Percentiles rank a stretch among this genome's conserved stretches.
Evolutionary conservation across 2,113 vertebrate species (phyloP).

Genomic region (Eublepharis macularius): DNA sequence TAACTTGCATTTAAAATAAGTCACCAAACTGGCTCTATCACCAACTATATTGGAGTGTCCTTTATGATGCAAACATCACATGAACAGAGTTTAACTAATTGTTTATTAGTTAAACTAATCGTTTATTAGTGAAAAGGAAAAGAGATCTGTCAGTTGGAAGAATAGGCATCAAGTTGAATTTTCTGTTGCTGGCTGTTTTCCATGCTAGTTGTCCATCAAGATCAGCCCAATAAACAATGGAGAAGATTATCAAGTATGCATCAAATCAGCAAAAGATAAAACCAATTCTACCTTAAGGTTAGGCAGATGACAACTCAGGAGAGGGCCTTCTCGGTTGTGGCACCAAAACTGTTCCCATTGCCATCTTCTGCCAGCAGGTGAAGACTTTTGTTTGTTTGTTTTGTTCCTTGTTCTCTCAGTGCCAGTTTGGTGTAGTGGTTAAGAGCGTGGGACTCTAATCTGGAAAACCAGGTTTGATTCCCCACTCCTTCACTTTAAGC

Average conservation of each 20-base stretch:
- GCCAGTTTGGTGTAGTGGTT: too few relatives aligned
- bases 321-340: too few relatives aligned
- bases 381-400: too few relatives aligned
- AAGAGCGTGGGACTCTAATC: too few relatives aligned
- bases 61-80: too few relatives aligned
- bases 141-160: background rate
- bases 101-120: too few relatives aligned
- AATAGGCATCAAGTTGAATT: conserved; percentile 1
- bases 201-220: background rate
- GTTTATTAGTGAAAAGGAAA: background rate
- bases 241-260: background rate
- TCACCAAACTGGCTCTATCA: background rate
- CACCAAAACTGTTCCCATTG: too few relatives aligned
- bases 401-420: too few relatives aligned
- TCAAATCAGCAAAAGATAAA: background rate
- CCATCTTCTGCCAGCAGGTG: too few relatives aligned
- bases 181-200: background rate
- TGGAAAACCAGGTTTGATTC: too few relatives aligned
- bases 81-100: background rate
- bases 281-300: background rate
- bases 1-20: background rate
- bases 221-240: background rate
- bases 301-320: too few relatives aligned
- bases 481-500: too few relatives aligned
- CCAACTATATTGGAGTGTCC: background rate